A percentile compares a stretch with the other conserved stretches of the same genome.
Conservation (phyloP, 2,888 invertebrate genomes). For the Danaus chrysippus region DNA sequence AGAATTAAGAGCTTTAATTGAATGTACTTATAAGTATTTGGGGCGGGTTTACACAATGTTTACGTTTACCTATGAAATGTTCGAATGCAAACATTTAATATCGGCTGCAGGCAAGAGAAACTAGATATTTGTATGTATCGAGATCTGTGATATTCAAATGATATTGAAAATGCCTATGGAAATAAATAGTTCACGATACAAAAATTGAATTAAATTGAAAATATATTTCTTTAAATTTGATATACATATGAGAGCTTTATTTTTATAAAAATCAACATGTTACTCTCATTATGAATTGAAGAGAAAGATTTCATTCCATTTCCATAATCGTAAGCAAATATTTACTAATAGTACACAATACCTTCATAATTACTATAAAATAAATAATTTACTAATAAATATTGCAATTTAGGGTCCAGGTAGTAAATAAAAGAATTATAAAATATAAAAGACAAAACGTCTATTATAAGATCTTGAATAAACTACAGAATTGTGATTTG, state of each 20-base stretch:
- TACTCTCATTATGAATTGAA: too few species aligned
- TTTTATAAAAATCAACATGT: too few species aligned
- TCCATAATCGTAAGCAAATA: too few species aligned
- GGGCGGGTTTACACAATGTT: conserved; percentile 41
- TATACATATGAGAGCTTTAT: too few species aligned
- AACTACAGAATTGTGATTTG: conserved; percentile 31
- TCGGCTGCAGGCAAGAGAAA: conserved; percentile 44
- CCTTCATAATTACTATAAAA: too few species aligned
- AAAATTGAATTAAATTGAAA: too few species aligned
- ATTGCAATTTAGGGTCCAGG: background rate
- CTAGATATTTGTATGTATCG: conserved; percentile 17
- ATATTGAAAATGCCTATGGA: background rate
- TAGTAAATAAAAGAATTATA: background rate
- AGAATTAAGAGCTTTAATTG: conserved; percentile 16
- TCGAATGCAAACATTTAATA: conserved; percentile 67
- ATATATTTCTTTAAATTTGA: too few species aligned
- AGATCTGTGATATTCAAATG: background rate
- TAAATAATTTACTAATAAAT: background rate
- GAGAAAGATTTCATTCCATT: too few species aligned
- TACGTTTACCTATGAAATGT: conserved; percentile 54
- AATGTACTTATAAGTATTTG: conserved; percentile 11
- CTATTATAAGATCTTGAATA: conserved; percentile 19
- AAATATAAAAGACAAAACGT: conserved; percentile 9
- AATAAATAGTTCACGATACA: background rate
- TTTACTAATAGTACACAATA: too few species aligned